Percentiles rank a stretch among this genome's conserved stretches.
These are phyloP conservation scores for Hoplodrina blanda DNA, from an alignment of 2,888 invertebrate species.

Conservation along the genomic window DNA sequence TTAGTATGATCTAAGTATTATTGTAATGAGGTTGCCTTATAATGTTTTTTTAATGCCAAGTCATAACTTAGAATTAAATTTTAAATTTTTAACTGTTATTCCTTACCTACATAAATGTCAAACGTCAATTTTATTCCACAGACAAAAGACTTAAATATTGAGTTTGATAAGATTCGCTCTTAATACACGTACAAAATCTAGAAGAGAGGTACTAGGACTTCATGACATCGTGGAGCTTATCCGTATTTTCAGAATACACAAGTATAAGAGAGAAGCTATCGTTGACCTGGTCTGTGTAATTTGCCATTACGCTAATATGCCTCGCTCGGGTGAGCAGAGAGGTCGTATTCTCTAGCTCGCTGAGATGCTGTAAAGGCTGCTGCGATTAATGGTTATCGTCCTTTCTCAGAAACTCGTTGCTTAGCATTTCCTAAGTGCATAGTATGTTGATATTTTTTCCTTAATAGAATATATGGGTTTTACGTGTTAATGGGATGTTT, in stretches of 20 bases:
- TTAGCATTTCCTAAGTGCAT: slow-evolving; percentile 23
- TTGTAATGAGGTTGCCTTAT: too few relatives aligned
- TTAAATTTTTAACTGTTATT: too few relatives aligned
- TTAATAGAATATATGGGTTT: neutral
- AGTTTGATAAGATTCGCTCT: too few relatives aligned
- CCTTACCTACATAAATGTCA: too few relatives aligned
- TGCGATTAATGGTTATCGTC: slow-evolving; percentile 51
- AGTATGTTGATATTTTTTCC: slow-evolving; percentile 15
- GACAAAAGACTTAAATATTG: too few relatives aligned
- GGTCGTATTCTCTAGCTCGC: slow-evolving; percentile 48
- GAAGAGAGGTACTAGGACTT: slow-evolving; percentile 8
- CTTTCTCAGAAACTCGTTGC: slow-evolving; percentile 41
- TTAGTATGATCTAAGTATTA: too few relatives aligned
- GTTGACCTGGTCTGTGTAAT: slow-evolving; percentile 41
- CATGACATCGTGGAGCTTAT: slow-evolving; percentile 9
- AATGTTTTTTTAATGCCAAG: too few relatives aligned
- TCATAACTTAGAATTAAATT: too few relatives aligned
- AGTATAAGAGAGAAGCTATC: slow-evolving; percentile 9
- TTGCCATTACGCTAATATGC: slow-evolving; percentile 53
- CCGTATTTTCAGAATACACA: slow-evolving; percentile 13
- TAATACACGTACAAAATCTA: too few relatives aligned
- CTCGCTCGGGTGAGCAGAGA: slow-evolving; percentile 41
- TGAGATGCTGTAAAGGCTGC: slow-evolving; percentile 35
- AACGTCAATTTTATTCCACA: too few relatives aligned
- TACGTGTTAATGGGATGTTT: neutral